These are phyloP conservation scores for Ceratotherium simum DNA, from an alignment of 2,113 vertebrate species.

Conservation along the genomic window DNA sequence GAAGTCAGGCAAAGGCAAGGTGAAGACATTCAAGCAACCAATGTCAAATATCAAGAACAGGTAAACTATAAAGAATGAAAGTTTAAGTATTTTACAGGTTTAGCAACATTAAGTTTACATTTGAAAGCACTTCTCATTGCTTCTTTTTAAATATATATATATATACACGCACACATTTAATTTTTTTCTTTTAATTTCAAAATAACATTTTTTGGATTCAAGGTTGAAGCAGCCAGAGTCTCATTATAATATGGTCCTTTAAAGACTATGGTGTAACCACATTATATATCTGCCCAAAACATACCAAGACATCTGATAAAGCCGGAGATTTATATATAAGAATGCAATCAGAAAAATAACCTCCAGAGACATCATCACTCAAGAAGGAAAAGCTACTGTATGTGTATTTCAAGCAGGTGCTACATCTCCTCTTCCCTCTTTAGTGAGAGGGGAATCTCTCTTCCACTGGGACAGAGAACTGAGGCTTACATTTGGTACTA, in stretches of 20 bases:
- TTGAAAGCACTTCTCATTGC: not conserved
- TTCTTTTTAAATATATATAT: conserved; percentile 8
- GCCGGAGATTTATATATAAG: not conserved
- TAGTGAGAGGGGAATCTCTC: not conserved
- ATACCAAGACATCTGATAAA: not conserved
- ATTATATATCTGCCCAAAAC: not conserved
- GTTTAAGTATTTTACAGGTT: not conserved
- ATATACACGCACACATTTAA: not conserved
- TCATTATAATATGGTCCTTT: conserved; percentile 9
- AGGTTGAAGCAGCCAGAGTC: not conserved
- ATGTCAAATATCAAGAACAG: not conserved
- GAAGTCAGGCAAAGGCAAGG: not conserved
- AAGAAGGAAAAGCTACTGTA: not conserved
- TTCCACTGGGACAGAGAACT: not conserved
- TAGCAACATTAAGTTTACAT: conserved; percentile 45
- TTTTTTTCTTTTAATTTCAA: conserved; percentile 29
- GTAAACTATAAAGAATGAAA: not conserved
- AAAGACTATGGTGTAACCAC: not conserved
- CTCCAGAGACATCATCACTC: not conserved
- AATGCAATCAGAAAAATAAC: conserved; percentile 16
- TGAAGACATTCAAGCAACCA: conserved; percentile 43
- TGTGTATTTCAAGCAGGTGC: not conserved
- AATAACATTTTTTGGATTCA: not conserved
- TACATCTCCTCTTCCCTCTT: not conserved
- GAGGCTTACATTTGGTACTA: not conserved